A percentile compares a stretch with the other conserved stretches of the same genome.
Conservation (phyloP, 2,113 vertebrate species). For the Madoqua kirkii region DNA sequence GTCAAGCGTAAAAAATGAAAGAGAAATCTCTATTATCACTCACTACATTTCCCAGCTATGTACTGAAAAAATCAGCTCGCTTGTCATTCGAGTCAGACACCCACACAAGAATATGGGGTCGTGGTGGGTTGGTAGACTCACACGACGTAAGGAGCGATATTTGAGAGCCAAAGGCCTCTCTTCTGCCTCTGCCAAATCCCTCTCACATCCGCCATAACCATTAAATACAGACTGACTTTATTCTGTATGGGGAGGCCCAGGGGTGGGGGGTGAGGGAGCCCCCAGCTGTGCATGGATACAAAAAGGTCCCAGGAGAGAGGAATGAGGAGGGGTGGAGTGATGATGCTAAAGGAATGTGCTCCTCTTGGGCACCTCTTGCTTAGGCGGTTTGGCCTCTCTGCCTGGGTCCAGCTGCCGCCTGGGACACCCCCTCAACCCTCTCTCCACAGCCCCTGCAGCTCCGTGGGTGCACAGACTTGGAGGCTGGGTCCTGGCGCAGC, state of each 20-base stretch:
- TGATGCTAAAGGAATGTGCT: constrained; percentile 65
- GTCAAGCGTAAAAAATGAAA: constrained; percentile 99
- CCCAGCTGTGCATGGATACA: constrained; percentile 86
- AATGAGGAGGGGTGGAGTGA: constrained; percentile 82
- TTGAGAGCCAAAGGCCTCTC: constrained; percentile 91
- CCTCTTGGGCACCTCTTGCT: neutral
- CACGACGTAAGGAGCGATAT: constrained; percentile 97
- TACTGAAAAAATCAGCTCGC: constrained; percentile 96
- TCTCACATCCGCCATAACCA: constrained; percentile 98
- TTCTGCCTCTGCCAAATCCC: constrained; percentile 92
- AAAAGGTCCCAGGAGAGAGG: constrained; percentile 81
- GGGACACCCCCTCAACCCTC: rapidly evolving
- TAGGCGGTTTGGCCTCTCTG: neutral
- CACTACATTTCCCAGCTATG: constrained; percentile 98
- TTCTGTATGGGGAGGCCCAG: constrained; percentile 93
- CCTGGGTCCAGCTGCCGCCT: rapidly evolving
- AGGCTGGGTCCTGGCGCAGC: neutral
- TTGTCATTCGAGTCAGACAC: constrained; percentile 99
- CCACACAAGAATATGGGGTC: constrained; percentile 95
- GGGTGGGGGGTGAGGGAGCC: constrained; percentile 89
- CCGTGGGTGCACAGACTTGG: rapidly evolving
- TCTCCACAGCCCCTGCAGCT: neutral
- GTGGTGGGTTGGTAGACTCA: constrained; percentile 98
- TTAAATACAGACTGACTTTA: constrained; percentile 99
- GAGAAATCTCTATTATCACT: constrained; percentile 99